phyloP scores from a whole-genome alignment of 2,797 vertebrate species.

The Spondyliosoma cantharus region DNA sequence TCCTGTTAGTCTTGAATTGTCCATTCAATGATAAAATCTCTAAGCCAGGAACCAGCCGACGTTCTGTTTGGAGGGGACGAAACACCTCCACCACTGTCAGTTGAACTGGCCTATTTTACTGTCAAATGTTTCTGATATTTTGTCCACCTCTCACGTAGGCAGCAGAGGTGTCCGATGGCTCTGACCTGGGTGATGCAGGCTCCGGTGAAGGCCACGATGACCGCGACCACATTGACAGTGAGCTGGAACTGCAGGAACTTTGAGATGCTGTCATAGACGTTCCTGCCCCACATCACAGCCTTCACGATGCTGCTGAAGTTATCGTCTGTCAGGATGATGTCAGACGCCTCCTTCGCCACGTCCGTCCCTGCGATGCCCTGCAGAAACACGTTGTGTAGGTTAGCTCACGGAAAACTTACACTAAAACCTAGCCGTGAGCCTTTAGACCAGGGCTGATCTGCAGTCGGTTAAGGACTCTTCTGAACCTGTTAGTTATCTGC shows the following conservation, averaged over 20 bases:
- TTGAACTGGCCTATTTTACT: not conserved
- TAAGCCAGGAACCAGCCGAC: too few species aligned
- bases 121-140: not conserved
- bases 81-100: not conserved
- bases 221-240: conserved; percentile 95
- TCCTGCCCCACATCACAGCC: conserved; percentile 98
- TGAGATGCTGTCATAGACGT: conserved; percentile 98
- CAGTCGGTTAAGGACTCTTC: not conserved
- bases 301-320: conserved; percentile 99
- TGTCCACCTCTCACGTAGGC: not conserved
- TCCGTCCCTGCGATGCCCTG: conserved; percentile 98
- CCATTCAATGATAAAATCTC: too few species aligned
- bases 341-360: conserved; percentile 97
- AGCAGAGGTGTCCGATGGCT: not conserved
- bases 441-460: not conserved
- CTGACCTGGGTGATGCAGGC: conserved; percentile 96
- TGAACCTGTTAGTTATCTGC: not conserved
- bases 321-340: conserved; percentile 97
- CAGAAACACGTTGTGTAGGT: not conserved
- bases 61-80: too few species aligned
- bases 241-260: conserved; percentile 99
- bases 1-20: too few species aligned
- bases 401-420: not conserved
- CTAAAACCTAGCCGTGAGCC: not conserved
- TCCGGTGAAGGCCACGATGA: conserved; percentile 95